Evolutionary conservation across 2,888 invertebrate species (phyloP).

Genomic region (Osmoderma eremita): DNA sequence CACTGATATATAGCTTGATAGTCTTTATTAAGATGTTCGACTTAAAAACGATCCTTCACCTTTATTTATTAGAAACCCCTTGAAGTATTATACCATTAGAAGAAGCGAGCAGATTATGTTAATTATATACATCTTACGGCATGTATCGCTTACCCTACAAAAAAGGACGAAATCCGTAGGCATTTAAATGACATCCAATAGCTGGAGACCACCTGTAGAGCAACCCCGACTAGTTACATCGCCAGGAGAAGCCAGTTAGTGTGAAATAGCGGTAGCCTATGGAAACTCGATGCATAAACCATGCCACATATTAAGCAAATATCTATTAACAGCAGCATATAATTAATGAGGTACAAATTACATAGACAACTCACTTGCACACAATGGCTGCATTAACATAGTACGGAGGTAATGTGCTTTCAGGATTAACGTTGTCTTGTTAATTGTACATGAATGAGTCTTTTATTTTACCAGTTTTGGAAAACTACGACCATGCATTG

Average conservation of each 20-base stretch:
- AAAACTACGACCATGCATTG: no score
- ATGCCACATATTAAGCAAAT: slow-evolving; percentile 11
- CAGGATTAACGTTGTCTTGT: not conserved
- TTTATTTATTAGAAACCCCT: not conserved
- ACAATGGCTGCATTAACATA: slow-evolving; percentile 2
- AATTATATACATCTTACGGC: not conserved
- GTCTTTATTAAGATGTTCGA: slow-evolving; percentile 3
- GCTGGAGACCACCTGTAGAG: slow-evolving; percentile 7
- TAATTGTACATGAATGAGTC: not conserved
- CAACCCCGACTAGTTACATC: slow-evolving; percentile 2
- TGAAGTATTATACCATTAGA: not conserved
- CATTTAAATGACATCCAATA: slow-evolving; percentile 3
- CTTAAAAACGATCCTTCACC: not conserved
- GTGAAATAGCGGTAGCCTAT: slow-evolving; percentile 9
- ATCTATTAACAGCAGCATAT: not conserved
- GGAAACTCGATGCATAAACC: slow-evolving; percentile 5
- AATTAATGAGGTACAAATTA: not conserved
- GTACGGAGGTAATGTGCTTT: not conserved
- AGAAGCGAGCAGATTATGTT: slow-evolving; percentile 6
- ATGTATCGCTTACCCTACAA: slow-evolving; percentile 3
- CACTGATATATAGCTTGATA: no score
- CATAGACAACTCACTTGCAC: not conserved
- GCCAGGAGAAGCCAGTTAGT: not conserved
- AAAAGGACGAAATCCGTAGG: not conserved
- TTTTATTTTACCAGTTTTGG: no score